Percentiles rank a stretch among this genome's conserved stretches.
Conservation (phyloP, 2,113 vertebrate genomes). For the Cyanoramphus novaezelandiae region DNA sequence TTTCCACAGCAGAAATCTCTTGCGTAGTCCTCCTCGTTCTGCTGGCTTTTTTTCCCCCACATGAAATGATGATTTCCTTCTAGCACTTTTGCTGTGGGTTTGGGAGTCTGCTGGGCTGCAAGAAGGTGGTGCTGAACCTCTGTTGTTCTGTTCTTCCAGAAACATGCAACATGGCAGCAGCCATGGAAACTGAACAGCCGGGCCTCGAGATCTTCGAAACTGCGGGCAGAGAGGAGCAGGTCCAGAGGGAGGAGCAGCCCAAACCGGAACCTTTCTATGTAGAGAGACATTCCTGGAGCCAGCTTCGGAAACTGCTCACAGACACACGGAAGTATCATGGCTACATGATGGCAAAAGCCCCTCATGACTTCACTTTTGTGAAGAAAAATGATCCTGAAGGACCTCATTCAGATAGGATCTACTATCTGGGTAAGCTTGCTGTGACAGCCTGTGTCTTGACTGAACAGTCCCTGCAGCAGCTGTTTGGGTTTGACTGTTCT, state of each 20-base stretch:
- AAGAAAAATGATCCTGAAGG: constrained; percentile 81
- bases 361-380: constrained; percentile 82
- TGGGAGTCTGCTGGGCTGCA: neutral
- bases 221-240: constrained; percentile 59
- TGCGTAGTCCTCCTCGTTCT: neutral
- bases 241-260: constrained; percentile 63
- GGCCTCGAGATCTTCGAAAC: constrained; percentile 82
- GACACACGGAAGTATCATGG: constrained; percentile 83
- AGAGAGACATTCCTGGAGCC: constrained; percentile 83
- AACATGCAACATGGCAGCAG: constrained; percentile 85
- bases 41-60: neutral
- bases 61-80: neutral
- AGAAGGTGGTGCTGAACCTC: neutral
- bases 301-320: constrained; percentile 81
- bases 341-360: constrained; percentile 84
- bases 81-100: neutral
- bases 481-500: neutral
- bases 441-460: neutral
- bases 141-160: constrained; percentile 56
- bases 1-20: neutral
- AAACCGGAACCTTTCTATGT: constrained; percentile 80
- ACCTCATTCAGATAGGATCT: constrained; percentile 80
- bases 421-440: constrained; percentile 80
- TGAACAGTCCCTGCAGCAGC: neutral
- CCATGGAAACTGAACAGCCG: constrained; percentile 84